Base-by-base conservation (phyloP, 2,888 invertebrate genomes). In the Pomacea canaliculata region DNA sequence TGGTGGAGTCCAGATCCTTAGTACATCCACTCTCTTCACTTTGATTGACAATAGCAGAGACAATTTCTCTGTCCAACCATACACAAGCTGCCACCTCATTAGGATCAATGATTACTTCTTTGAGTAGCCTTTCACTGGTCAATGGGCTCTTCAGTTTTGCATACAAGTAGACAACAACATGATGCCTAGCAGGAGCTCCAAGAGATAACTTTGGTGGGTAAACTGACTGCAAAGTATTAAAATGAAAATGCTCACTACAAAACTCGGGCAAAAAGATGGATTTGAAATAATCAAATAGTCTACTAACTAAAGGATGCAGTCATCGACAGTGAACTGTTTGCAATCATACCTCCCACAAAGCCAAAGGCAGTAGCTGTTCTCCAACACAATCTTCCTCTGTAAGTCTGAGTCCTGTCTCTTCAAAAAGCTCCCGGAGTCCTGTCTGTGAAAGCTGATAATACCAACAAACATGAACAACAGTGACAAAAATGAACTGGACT, bases 141-240 rank as follows among this genome's bases (percentile, higher is more conserved):
- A 83, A 76, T 19, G 80, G 82, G 60, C 78, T 72, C 46, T 77
- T 81, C 71, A 89, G 81, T 71, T 85, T 85, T 7, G 88, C 88
- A 81, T 89, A 85, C 18, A 91, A 83, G 80, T 92, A 92, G 7
- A 91, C 83, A 0, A 92, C 92, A 63, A 91, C 81, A 80, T 91
- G 91, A 77, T 92, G 92, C 12, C 91, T 85, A 70, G 81, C 87
- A 27, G 92, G 91, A 23, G 81, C 79, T 1, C 92, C 92, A 19
- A 87, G 78, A 12, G 87, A 83, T 59, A 92, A 82, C 76, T 87
- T 86, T 12, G 90, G 85, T 23, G 92, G 92, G 81, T 85, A 92
- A 18, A 89, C 89, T 18, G 91, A 91, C 88, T 92, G 88, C 83
- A 88, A 89, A 63, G 51, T 48, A 37, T 37, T 37, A 69, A 48